Base-by-base conservation (phyloP, 2,113 vertebrate species). In the Brachyhypopomus occidentalis region DNA sequence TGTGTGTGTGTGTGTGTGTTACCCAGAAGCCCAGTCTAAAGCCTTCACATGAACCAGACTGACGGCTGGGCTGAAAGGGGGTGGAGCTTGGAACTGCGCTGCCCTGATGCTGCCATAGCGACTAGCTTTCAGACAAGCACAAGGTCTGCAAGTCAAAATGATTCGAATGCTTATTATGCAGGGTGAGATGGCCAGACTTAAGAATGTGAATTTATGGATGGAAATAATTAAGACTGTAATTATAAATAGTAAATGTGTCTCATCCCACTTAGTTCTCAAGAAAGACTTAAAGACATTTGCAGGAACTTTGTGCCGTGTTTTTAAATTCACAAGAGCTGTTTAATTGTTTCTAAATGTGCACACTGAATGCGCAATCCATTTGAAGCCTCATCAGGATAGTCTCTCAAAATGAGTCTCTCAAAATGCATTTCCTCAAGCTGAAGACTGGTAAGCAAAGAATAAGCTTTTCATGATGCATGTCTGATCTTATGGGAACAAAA, bases 341-440 rank as follows among this genome's bases (percentile, higher is more conserved):
- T 84, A 75, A 84, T 76, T 76, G 64, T 36, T 41, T 30, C 64
- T 63, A 79, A 79, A 75, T 75, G 70, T 48, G 27, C 34, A 69
- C 63, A 52, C 8, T 52, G 36, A 64, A 63, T 80, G 34, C 59
- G n/a, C 72, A 75, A 76, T 48, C 5, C 6, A 41, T 76, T 48
- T 25, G 69, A 82, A 69, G 36, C 23, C 34, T 38, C 27, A 56
- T 60, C 72, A 55, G 58, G 56, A 56, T 56, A 73, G 58, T 71
- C 23, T 62, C 62, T 17, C 72, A 48, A 60, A 25, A 70, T 73
- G 75, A 74, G 23, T 19, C 4, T 80, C 71, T 80, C 55, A 79
- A 60, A 80, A 38, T 27, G 30, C 75, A 34, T 64, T 27, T 71
- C 38, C 64, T 64, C 62, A 17, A 79, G 60, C 41, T 59, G 41